Conservation (phyloP, 1,140 invertebrate species). For the Diachasmimorpha longicaudata region DNA sequence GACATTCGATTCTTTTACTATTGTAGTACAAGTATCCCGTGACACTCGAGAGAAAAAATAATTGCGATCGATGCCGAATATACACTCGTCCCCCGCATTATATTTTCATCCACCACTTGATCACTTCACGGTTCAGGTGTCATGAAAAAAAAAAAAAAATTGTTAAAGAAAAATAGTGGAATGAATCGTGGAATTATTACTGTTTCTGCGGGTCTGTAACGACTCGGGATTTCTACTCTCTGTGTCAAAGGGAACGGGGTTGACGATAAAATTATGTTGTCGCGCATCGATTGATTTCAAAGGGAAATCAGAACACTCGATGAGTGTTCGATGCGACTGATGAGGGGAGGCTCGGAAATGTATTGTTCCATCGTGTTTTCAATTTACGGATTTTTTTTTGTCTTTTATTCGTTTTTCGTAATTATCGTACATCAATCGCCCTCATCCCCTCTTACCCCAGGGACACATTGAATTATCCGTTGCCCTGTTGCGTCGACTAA, state of each 20-base stretch:
- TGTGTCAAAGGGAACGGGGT: constrained; percentile 4
- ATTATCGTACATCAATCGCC: not conserved
- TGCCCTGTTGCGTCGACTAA: not conserved
- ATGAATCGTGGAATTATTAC: not conserved
- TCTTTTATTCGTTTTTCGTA: not conserved
- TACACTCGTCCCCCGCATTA: not conserved
- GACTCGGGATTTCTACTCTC: not conserved
- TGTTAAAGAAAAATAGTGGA: not conserved
- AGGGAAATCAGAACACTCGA: not conserved
- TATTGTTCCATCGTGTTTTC: constrained; percentile 11
- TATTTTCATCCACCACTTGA: constrained; percentile 9
- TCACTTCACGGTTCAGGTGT: not conserved
- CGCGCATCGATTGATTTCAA: constrained; percentile 20
- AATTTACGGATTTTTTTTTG: not conserved
- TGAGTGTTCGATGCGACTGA: not conserved
- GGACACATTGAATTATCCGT: not conserved
- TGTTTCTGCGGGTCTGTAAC: not conserved
- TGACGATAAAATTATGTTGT: constrained; percentile 14
- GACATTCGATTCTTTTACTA: not conserved
- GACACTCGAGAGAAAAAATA: constrained; percentile 10
- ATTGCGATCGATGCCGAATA: constrained; percentile 18
- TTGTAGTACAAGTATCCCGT: constrained; percentile 1
- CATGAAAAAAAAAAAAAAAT: not conserved
- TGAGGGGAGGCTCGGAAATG: not conserved
- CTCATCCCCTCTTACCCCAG: no score